Base-by-base conservation (phyloP, 2,797 vertebrate genomes). In the Astyanax mexicanus region DNA sequence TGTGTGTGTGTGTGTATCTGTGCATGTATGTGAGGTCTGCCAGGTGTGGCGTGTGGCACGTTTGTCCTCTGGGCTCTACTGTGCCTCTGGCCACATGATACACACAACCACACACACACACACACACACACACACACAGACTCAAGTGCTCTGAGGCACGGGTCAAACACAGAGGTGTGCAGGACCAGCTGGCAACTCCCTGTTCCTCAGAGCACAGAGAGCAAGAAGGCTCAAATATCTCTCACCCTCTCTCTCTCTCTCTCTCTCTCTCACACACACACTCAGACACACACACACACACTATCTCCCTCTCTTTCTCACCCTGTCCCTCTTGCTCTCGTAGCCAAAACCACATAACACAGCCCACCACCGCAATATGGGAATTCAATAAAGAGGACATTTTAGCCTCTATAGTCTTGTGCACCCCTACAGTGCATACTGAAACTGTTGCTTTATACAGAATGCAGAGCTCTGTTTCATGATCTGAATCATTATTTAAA, bases 131-230 rank as follows among this genome's bases (percentile, higher is more conserved):
- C 72, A 74, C 88, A 90, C 89, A 88, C 87, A 77, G 83, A 72
- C 60, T 45, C 51, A 35, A 72, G 19, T 44, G 76, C 61, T 67
- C 76, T 61, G 89, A 88, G 89, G 85, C 89, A 89, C 77, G 91
- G 92, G 93, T 93, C 92, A 92, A 92, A 93, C 92, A 93, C 90
- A 88, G 90, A 91, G 91, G 89, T 90, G 87, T 86, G 87, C 84
- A 85, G 86, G 88, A 94, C 93, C 93, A 94, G 93, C 93, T 94
- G 93, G 92, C 92, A 86, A 88, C 85, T 89, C 85, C 84, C 91
- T 89, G 90, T 89, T 88, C 79, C 80, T 86, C 81, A 70, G 74
- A 74, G 87, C 86, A 89, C 87, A 51, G 77, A 88, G 90, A 72
- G 82, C 88, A 75, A 80, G 81, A 84, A 81, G 79, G 66, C 85